Conservation (phyloP, 2,888 invertebrate species). For the Tachina fera region DNA sequence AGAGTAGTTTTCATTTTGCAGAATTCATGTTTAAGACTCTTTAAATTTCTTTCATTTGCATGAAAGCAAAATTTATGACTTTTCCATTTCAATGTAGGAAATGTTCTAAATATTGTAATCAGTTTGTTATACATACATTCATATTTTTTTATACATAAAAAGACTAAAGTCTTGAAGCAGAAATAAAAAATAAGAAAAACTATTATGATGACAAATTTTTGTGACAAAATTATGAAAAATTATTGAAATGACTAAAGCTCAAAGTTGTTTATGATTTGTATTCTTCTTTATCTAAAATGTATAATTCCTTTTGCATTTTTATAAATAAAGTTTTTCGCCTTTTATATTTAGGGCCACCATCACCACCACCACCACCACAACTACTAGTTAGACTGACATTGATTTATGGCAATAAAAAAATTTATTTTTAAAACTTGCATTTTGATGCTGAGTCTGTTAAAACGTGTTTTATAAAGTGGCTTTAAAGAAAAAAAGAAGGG, state of each 20-base stretch:
- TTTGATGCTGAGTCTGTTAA: background rate
- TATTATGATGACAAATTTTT: slow-evolving; percentile 66
- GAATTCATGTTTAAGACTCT: slow-evolving; percentile 10
- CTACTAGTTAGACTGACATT: slow-evolving; percentile 45
- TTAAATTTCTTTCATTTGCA: slow-evolving; percentile 14
- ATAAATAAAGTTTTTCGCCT: background rate
- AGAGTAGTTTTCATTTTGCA: background rate
- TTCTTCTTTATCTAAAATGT: slow-evolving; percentile 17
- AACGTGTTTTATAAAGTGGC: slow-evolving; percentile 18
- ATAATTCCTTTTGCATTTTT: background rate
- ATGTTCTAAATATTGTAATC: slow-evolving; percentile 31
- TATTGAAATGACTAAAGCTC: background rate
- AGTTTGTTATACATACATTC: background rate
- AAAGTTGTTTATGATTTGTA: slow-evolving; percentile 12
- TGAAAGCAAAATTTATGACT: slow-evolving; percentile 63
- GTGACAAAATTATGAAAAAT: slow-evolving; percentile 34
- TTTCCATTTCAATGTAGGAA: slow-evolving; percentile 46
- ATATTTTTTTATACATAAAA: background rate
- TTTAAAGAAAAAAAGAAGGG: background rate
- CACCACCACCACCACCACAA: slow-evolving; percentile 13
- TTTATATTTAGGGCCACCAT: slow-evolving; percentile 27
- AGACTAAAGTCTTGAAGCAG: background rate
- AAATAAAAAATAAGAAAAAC: slow-evolving; percentile 1
- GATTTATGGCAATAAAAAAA: slow-evolving; percentile 32
- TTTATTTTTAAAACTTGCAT: slow-evolving; percentile 17